Percentiles rank a stretch among this genome's conserved stretches.
These are phyloP conservation scores for Chrysoperla carnea DNA, from an alignment of 1,140 invertebrate genomes.

Conservation along the genomic window DNA sequence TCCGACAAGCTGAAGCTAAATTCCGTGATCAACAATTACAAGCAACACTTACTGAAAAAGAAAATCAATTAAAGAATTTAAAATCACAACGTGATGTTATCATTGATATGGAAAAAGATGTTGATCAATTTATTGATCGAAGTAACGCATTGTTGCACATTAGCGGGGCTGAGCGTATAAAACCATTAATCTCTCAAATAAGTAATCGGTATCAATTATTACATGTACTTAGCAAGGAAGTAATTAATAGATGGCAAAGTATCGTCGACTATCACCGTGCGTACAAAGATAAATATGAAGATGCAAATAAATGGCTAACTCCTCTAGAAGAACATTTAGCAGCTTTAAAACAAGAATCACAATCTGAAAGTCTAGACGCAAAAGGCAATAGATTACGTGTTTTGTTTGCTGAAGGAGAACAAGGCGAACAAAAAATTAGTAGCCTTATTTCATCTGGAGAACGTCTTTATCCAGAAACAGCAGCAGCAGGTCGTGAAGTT, in stretches of 20 bases:
- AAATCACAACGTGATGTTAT: conserved; percentile 57
- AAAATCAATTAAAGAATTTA: conserved; percentile 50
- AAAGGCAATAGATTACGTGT: conserved; percentile 51
- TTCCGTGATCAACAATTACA: conserved; percentile 74
- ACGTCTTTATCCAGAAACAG: conserved; percentile 77
- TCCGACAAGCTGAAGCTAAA: conserved; percentile 60
- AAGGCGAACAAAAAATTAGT: conserved; percentile 58
- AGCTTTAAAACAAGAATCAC: conserved; percentile 29
- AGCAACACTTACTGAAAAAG: conserved; percentile 64
- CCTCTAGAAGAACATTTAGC: conserved; percentile 57
- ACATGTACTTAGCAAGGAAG: conserved; percentile 68
- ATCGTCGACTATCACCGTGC: conserved; percentile 69
- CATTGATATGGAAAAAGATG: conserved; percentile 54
- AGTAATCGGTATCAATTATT: conserved; percentile 77
- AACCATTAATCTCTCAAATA: conserved; percentile 75
- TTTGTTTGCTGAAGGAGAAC: conserved; percentile 65
- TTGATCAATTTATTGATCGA: conserved; percentile 79
- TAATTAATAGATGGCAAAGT: conserved; percentile 70
- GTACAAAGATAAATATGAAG: conserved; percentile 59
- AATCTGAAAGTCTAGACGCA: conserved; percentile 26
- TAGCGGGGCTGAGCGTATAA: conserved; percentile 70
- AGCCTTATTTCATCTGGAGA: conserved; percentile 60
- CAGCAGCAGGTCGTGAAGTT: conserved; percentile 71
- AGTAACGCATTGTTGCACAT: conserved; percentile 72
- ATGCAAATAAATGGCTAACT: conserved; percentile 58